Evolutionary conservation across 2,797 vertebrate species (phyloP), one percentile per base, ranked within the genome.

Genomic region (Nasua narica): DNA sequence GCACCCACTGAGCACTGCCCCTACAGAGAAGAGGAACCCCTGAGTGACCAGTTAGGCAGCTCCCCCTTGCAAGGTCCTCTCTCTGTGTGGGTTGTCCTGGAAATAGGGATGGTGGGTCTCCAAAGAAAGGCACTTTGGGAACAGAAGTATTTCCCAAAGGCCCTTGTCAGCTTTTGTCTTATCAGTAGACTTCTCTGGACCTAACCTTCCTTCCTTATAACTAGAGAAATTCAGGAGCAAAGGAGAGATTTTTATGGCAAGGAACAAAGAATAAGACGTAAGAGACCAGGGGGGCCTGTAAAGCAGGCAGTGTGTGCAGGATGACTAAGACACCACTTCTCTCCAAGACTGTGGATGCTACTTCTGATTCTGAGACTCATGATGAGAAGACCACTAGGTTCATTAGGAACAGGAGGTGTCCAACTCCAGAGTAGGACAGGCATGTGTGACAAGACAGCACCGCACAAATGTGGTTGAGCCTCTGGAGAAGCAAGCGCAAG

Each of bases 401-500:
- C n/a, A 21, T 35, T 62, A 40, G 65, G 40, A 77, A 56, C 2
- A 2, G 32, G 56, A 48, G 74, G 77, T 40, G 14, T 56, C 65
- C 65, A 6, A 19, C 37, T 95, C 48, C 84, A 90, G n/a, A 54
- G 0, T 74, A 79, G 74, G 7, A 67, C n/a, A 79, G 48, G 29
- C 3, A 4, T 13, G 8, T 60, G 27, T 18, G 79, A 48, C 23
- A 12, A 35, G 54, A 86, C 4, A 54, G 19, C n/a, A 40, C 19
- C 81, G 13, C n/a, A 3, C n/a, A 18, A 11, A 54, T 76, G 52
- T 83, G 67, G 19, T 54, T 93, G 58, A 91, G 82, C 86, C 7
- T 15, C 56, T 94, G 89, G 52, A 95, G 93, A 96, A 92, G 76
- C 97, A 79, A 95, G 79, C 76, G 54, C 96, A 69, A 67, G 60